Percentiles rank a stretch among this genome's conserved stretches.
phyloP scores from a whole-genome alignment of 1,140 invertebrate species.

The Propsilocerus akamusi region DNA sequence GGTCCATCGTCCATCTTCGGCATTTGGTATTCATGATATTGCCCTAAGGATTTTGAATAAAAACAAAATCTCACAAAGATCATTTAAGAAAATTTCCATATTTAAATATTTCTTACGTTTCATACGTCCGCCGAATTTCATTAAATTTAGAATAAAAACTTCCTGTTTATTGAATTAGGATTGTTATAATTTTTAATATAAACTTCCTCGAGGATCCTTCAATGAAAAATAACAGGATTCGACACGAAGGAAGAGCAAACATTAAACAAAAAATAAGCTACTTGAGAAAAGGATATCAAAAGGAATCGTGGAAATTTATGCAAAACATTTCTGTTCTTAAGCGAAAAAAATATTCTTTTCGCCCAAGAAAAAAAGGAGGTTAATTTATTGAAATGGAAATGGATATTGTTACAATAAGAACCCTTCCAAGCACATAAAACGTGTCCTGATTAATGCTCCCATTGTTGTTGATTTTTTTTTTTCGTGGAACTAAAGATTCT shows the following conservation, averaged over 20 bases:
- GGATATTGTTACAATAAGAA: neutral
- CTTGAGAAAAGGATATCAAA: neutral
- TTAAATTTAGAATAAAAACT: neutral
- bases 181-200: neutral
- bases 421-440: neutral
- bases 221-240: neutral
- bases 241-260: neutral
- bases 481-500: neutral
- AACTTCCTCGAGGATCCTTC: neutral
- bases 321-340: neutral
- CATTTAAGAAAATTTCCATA: neutral
- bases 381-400: conserved; percentile 1
- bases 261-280: neutral
- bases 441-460: neutral
- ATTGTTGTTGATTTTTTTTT: neutral
- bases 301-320: neutral
- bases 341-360: neutral
- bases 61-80: neutral
- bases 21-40: no score
- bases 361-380: neutral
- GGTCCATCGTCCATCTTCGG: neutral
- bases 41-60: no score
- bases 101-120: neutral
- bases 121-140: neutral
- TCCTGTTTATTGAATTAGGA: neutral